Evolutionary conservation across 2,797 vertebrate genomes (phyloP), one percentile per base, ranked within the genome.

Genomic region (Tolypeutes matacus): DNA sequence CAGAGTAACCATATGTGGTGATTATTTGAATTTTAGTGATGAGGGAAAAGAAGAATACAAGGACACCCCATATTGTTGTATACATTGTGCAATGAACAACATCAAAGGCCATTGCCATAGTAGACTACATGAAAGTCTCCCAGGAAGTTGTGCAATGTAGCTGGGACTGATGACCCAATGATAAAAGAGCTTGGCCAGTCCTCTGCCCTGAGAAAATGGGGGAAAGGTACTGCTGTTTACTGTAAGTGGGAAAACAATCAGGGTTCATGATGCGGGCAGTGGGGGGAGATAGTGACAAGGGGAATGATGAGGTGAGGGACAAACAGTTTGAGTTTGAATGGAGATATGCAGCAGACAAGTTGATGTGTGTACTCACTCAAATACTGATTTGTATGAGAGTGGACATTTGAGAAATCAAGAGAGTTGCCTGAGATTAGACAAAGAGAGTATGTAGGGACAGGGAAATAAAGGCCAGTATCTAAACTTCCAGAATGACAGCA

Each of bases 281-380:
- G 25, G 23, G 64, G 0, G 27, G 12, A n/a, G n/a, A n/a, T 3
- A 0, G 1, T 14, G n/a, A 39, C 4, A 20, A 81, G 36, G 49
- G 7, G 11, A 64, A 81, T 18, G 17, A 29, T 20, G 4, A 53
- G 31, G 14, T 29, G 3, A 62, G 25, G 6, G 42, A 6, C 34
- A 42, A n/a, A 29, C 2, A 60, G 21, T 3, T 23, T 62, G 13
- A 58, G 3, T 69, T 67, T 60, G 27, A 73, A 27, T 1, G 13
- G 25, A 62, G 51, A 53, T 0, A 0, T 13, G 10, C 60, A 65
- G 18, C 10, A 67, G 72, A 46, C 27, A 60, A 36, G 13, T 4
- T 15, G 56, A 17, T 7, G 0, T 0, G 9, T 39, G 15, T 69
- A 65, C 49, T 7, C 1, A 18, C 14, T 39, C 17, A 42, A 18